A percentile compares a stretch with the other conserved stretches of the same genome.
Conservation (phyloP, 2,113 vertebrate genomes). For the Colaptes auratus region DNA sequence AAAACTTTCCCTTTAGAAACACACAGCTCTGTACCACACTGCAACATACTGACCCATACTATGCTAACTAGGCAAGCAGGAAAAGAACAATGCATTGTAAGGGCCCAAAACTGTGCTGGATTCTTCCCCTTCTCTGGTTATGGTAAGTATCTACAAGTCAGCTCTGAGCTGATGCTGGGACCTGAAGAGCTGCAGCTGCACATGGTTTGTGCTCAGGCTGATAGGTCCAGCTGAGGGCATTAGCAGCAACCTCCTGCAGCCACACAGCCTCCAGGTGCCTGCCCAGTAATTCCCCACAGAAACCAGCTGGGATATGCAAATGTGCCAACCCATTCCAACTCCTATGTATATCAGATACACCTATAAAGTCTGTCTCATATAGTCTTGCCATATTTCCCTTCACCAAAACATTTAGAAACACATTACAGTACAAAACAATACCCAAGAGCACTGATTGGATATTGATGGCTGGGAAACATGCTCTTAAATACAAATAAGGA, state of each 20-base stretch:
- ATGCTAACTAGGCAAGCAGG: background rate
- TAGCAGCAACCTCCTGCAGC: background rate
- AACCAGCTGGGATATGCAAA: background rate
- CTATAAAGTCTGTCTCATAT: background rate
- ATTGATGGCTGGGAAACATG: rapidly evolving
- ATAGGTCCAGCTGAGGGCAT: background rate
- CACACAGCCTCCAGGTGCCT: background rate
- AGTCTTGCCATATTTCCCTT: background rate
- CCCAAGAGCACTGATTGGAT: background rate
- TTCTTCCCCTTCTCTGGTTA: background rate
- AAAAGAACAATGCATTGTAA: background rate
- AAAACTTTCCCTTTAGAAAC: background rate
- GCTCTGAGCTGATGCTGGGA: background rate
- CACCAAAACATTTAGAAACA: background rate
- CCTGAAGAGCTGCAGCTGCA: background rate
- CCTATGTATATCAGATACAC: rapidly evolving
- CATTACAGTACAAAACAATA: background rate
- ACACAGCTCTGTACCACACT: background rate
- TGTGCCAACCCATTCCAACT: background rate
- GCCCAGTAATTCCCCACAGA: background rate
- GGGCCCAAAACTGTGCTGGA: background rate
- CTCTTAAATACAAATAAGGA: background rate
- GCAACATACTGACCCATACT: rapidly evolving
- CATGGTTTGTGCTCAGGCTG: background rate
- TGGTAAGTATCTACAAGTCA: background rate